Conservation (phyloP, 2,888 invertebrate species). For the Cryptophagus acutangulus region DNA sequence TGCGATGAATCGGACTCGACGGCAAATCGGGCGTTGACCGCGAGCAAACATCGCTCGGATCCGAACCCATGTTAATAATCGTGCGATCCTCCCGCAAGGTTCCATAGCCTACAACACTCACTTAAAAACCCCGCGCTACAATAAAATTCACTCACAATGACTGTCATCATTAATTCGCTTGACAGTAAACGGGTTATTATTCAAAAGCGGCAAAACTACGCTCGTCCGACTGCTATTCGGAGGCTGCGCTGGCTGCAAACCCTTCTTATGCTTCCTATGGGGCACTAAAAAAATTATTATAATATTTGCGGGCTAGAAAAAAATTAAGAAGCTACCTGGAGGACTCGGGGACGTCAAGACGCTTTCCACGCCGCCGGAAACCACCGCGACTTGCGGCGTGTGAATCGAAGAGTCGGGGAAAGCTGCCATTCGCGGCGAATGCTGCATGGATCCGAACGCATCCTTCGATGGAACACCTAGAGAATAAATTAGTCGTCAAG, state of each 20-base stretch:
- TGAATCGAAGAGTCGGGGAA: conserved; percentile 29
- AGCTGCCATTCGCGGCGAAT: conserved; percentile 25
- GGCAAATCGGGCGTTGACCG: conserved; percentile 47
- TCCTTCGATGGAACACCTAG: conserved; percentile 21
- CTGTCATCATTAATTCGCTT: conserved; percentile 52
- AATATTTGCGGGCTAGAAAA: not conserved
- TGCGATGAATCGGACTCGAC: conserved; percentile 43
- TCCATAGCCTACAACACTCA: conserved; percentile 59
- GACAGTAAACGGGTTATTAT: conserved; percentile 53
- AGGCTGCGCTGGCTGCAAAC: conserved; percentile 47
- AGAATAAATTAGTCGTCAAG: too few relatives aligned
- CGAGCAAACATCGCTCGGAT: conserved; percentile 55
- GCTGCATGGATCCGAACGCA: conserved; percentile 22
- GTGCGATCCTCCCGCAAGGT: conserved; percentile 64
- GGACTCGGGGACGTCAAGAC: conserved; percentile 55
- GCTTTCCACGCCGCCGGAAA: conserved; percentile 45
- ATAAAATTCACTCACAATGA: conserved; percentile 34
- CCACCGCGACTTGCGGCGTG: conserved; percentile 44
- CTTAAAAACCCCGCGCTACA: not conserved
- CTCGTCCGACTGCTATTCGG: conserved; percentile 71
- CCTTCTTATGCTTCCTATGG: conserved; percentile 48
- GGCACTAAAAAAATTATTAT: conserved; percentile 31
- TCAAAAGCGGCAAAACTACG: conserved; percentile 67
- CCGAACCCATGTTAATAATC: conserved; percentile 58
- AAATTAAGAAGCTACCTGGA: conserved; percentile 48